phyloP scores from a whole-genome alignment of 1,140 invertebrate species.

The Proctacanthus coquilletti region DNA sequence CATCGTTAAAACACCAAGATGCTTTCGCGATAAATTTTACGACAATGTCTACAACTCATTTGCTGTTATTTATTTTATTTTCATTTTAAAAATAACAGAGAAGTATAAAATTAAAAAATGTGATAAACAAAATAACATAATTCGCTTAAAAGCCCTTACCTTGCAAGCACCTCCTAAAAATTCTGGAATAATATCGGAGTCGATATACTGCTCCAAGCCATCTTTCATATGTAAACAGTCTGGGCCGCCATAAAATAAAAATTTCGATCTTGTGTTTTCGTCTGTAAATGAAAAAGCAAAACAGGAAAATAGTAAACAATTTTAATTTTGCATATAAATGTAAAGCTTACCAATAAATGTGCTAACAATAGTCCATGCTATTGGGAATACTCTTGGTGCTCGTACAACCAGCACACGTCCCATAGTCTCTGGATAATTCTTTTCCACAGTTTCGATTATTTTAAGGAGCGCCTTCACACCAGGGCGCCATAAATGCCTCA shows the following conservation, averaged over 20 bases:
- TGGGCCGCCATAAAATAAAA: constrained; percentile 82
- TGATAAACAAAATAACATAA: too few relatives aligned
- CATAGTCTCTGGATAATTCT: constrained; percentile 94
- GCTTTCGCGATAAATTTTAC: too few relatives aligned
- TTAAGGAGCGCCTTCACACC: constrained; percentile 78
- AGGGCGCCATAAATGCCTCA: constrained; percentile 89
- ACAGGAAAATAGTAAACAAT: constrained; percentile 5
- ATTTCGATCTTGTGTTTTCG: constrained; percentile 88
- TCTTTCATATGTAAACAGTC: constrained; percentile 62
- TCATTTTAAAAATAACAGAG: too few relatives aligned
- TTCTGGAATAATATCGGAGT: constrained; percentile 74
- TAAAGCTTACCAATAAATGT: constrained; percentile 69
- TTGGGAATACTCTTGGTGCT: constrained; percentile 85
- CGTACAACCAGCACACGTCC: constrained; percentile 73
- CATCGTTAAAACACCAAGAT: too few relatives aligned
- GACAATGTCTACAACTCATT: too few relatives aligned
- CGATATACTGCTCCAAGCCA: constrained; percentile 74
- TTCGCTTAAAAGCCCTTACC: too few relatives aligned
- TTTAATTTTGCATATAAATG: background rate
- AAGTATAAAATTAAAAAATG: too few relatives aligned
- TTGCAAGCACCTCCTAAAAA: constrained; percentile 80
- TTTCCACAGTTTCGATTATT: constrained; percentile 90
- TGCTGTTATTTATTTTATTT: too few relatives aligned
- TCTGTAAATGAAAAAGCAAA: constrained; percentile 40
- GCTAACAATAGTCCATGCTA: constrained; percentile 91